Evolutionary conservation across 2,888 invertebrate genomes (phyloP).

Genomic region (Eupithecia dodoneata): DNA sequence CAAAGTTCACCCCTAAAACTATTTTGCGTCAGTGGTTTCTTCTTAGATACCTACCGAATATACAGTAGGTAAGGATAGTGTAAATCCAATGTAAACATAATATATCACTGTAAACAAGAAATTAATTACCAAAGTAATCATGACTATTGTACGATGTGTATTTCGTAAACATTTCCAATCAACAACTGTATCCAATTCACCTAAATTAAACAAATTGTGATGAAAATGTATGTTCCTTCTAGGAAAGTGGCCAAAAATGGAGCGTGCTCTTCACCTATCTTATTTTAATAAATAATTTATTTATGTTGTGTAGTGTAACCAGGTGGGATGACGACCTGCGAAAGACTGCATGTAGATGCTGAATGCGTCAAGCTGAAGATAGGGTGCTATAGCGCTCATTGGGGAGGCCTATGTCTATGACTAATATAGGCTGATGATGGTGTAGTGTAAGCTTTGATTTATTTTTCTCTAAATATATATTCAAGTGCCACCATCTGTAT

Average conservation of each 20-base stretch:
- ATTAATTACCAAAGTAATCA: conserved; percentile 4
- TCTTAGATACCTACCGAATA: neutral
- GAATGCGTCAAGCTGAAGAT: no score
- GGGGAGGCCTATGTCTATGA: no score
- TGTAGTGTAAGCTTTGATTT: no score
- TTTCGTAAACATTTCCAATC: neutral
- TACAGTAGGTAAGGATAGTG: neutral
- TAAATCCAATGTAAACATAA: neutral
- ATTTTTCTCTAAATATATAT: no score
- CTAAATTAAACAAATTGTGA: neutral
- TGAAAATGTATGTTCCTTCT: neutral
- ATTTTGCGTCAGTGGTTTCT: neutral
- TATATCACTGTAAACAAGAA: neutral
- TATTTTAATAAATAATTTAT: neutral
- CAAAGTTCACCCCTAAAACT: no score
- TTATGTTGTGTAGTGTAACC: no score
- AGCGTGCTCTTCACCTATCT: neutral
- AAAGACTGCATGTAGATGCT: no score
- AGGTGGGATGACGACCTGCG: no score
- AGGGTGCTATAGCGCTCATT: no score
- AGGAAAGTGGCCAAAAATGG: neutral
- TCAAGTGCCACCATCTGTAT: no score
- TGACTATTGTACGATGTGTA: neutral
- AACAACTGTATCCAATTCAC: neutral
- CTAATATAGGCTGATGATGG: no score